These are phyloP conservation scores for Hemithea aestivaria DNA, from an alignment of 2,888 invertebrate genomes.

Conservation along the genomic window DNA sequence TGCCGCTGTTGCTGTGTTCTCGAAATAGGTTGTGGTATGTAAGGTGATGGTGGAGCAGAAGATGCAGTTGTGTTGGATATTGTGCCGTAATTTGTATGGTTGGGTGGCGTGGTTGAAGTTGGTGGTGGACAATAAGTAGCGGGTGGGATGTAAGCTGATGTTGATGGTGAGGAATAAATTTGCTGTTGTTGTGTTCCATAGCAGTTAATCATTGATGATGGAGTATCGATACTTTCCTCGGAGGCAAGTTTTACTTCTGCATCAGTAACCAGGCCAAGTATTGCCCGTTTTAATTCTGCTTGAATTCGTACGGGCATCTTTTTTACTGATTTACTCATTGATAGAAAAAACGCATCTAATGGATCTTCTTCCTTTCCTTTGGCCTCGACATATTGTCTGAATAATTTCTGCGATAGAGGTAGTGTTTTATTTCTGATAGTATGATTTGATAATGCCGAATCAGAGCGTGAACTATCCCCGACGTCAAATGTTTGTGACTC, in stretches of 20 bases:
- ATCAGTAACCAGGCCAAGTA: slow-evolving; percentile 17
- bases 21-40: slow-evolving; percentile 19
- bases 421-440: slow-evolving; percentile 18
- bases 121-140: slow-evolving; percentile 17
- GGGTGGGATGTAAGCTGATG: slow-evolving; percentile 20
- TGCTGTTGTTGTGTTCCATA: slow-evolving; percentile 18
- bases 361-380: slow-evolving; percentile 24
- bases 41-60: slow-evolving; percentile 16
- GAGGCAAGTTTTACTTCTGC: slow-evolving; percentile 21
- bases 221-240: slow-evolving; percentile 17
- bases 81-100: too few species aligned
- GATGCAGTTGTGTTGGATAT: too few species aligned
- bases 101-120: too few species aligned
- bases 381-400: slow-evolving; percentile 21
- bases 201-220: slow-evolving; percentile 17
- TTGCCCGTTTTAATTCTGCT: slow-evolving; percentile 19
- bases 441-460: slow-evolving; percentile 19
- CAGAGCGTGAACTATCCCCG: slow-evolving; percentile 18
- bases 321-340: slow-evolving; percentile 21
- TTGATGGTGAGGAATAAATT: slow-evolving; percentile 19
- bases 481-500: slow-evolving; percentile 13
- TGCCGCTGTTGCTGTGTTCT: slow-evolving; percentile 14
- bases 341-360: slow-evolving; percentile 22
- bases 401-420: slow-evolving; percentile 20
- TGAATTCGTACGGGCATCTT: slow-evolving; percentile 20